These are phyloP conservation scores for Diarsia brunnea DNA, from an alignment of 2,888 invertebrate genomes.

Conservation along the genomic window DNA sequence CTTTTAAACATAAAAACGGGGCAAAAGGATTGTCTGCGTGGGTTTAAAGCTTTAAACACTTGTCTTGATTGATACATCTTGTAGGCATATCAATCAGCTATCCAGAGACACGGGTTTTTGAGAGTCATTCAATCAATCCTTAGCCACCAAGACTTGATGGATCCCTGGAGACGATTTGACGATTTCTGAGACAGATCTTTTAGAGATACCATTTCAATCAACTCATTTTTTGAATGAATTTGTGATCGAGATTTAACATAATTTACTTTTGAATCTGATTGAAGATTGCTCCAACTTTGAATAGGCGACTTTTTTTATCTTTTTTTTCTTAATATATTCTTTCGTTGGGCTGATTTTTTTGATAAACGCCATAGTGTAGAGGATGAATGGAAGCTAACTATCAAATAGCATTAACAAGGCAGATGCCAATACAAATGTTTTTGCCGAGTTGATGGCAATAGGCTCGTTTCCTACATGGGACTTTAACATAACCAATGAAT, in stretches of 20 bases:
- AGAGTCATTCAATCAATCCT: conserved; percentile 48
- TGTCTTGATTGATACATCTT: conserved; percentile 32
- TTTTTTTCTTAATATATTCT: neutral
- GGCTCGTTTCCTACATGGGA: too few relatives aligned
- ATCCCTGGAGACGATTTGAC: conserved; percentile 25
- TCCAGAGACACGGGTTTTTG: conserved; percentile 31
- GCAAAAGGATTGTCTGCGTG: conserved; percentile 10
- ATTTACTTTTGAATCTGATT: conserved; percentile 3
- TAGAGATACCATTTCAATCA: conserved; percentile 33
- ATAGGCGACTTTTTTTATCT: neutral
- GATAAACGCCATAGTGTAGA: neutral
- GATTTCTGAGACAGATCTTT: conserved; percentile 27
- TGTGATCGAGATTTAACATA: conserved; percentile 12
- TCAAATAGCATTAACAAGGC: neutral
- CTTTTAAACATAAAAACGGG: neutral
- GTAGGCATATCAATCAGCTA: conserved; percentile 52
- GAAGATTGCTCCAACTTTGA: neutral
- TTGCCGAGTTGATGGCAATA: too few relatives aligned
- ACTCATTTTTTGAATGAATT: conserved; percentile 17
- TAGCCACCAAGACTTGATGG: conserved; percentile 25
- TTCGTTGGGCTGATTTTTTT: neutral
- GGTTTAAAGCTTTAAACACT: conserved; percentile 1
- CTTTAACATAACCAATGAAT: too few relatives aligned
- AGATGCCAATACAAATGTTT: neutral
- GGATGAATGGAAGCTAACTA: neutral